Base-by-base conservation (phyloP, 2,888 invertebrate species). In the Carpatolechia fugitivella region DNA sequence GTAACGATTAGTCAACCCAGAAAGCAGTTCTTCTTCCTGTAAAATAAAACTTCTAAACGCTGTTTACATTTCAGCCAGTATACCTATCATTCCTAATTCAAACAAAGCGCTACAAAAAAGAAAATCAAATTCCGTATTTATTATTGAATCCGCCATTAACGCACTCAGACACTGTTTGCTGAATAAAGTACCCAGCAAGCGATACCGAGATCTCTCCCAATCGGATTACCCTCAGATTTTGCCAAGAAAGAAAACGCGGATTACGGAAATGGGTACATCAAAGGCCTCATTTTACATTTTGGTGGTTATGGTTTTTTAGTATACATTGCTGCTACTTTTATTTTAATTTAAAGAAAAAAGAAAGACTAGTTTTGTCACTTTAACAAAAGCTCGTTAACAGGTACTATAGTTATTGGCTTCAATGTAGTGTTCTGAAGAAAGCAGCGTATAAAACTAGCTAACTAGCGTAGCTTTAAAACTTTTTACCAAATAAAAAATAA, bases 241-340 rank as follows among this genome's bases (percentile, higher is more conserved):
- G 58, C 55, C 60, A 59, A 70, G 72, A 79, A 70, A 81, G 69
- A 81, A 76, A 78, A 71, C 69, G 68, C 66, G 72, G 78, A 76
- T 83, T 78, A 78, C 73, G 72, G 69, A 74, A 81, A 80, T 75
- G 48, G 48, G 31, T 33, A 33, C 48, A 48, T 48, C 33, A 33
- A 33, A 48, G 18, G 13, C 38, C 38, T 38, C 16, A 6, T 38
- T 7, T 13, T 2, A 16, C 14, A 16, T 38, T 13, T 8, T 13
- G 38, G 16, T 8, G 16, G 13, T 5, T 6, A 10, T 38, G 38
- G 14, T 16, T 38, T 6, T 33, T 33, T 33, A 6, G 10, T n/a
- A 11, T 38, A 38, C 38, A 2, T 5, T 13, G 38, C 13, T 38
- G 16, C 16, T 2, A 8, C 38, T 16, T 16, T 33, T 33, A 10